Evolutionary conservation across 1,140 invertebrate species (phyloP), one percentile per base, ranked within the genome.

Genomic region (Bombus impatiens): DNA sequence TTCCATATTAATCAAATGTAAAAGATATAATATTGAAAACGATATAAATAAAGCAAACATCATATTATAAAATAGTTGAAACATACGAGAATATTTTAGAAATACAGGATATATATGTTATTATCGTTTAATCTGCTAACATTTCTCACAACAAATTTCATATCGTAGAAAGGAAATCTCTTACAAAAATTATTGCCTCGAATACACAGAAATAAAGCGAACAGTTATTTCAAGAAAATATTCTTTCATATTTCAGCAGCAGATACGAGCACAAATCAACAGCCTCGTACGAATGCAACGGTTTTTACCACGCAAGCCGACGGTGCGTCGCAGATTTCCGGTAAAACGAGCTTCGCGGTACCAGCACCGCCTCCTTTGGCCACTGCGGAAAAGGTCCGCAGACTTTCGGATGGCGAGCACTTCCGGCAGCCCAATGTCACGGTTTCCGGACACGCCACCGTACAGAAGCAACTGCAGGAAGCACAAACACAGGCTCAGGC

Each of bases 321-420:
- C 90, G 89, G 93, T 92, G 86, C 90, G 88, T 91, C 94, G 90
- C 93, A 94, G 88, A 85, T 95, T 90, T 92, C 94, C 84, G 93
- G 94, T 62, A 95, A 96, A 87, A 95, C 96, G 70, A 96, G 96
- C 68, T 96, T 97, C 82, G 96, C 96, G 13, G 96, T 97, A 15
- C 96, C 97, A 32, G 96, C 96, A 53, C 96, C 96, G 15, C 96
- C 96, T 22, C 95, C 96, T 25, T 94, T 95, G 32, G 92, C 95
- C 6, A 88, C 92, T 18, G 91, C 88, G 35, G 96, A 96, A 78
- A 97, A 96, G 92, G 92, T 95, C 28, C 94, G 96, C 44, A 95
- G 96, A 88, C 96, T 97, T 92, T 96, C 96, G 59, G 96, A 97
- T 87, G 96, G 96, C 59, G 96, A 97, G 89, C 96, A 96, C 81